Conservation (phyloP, 2,113 vertebrate species). For the Psophia crepitans region DNA sequence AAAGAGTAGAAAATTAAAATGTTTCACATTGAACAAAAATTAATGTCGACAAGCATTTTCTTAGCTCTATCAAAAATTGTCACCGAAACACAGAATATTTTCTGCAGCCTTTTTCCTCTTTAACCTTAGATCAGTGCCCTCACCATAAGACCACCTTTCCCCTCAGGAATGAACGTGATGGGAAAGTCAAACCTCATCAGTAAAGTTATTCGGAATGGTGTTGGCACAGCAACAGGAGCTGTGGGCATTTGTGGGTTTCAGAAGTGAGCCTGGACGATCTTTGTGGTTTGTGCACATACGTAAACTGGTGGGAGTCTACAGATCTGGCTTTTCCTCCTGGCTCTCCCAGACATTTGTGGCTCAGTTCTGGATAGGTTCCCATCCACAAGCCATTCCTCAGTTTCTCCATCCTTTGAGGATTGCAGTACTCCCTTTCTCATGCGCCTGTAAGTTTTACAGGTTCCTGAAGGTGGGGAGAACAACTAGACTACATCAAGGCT, state of each 20-base stretch:
- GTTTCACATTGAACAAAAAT: not conserved
- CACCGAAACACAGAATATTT: not conserved
- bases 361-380: not conserved
- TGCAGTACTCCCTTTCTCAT: not conserved
- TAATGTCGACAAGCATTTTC: not conserved
- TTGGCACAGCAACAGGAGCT: not conserved
- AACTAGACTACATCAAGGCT: not conserved
- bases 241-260: not conserved
- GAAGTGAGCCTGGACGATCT: not conserved
- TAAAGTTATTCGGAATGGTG: not conserved
- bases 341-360: not conserved
- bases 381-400: not conserved
- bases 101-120: not conserved
- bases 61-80: not conserved
- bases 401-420: not conserved
- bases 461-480: not conserved
- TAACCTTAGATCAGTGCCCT: not conserved
- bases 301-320: not conserved
- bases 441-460: not conserved
- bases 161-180: not conserved
- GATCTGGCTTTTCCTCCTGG: not conserved
- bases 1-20: not conserved
- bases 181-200: not conserved
- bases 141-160: not conserved
- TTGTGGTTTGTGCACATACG: not conserved